phyloP scores from a whole-genome alignment of 2,113 vertebrate genomes.

The Osmerus mordax region DNA sequence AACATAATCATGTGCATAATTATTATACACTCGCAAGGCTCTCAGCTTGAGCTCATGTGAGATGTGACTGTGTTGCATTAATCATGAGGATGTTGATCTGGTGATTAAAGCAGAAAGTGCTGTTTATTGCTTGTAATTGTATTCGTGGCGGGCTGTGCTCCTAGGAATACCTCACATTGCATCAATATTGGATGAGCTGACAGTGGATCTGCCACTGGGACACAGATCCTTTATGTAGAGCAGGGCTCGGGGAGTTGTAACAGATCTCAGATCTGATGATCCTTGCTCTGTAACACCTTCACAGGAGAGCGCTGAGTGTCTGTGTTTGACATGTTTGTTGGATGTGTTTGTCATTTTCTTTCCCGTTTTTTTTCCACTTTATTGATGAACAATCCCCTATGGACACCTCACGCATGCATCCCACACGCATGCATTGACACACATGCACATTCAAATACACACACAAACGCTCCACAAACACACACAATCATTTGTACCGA shows the following conservation, averaged over 20 bases:
- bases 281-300: conserved; percentile 32
- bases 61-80: conserved; percentile 65
- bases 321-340: conserved; percentile 31
- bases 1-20: conserved; percentile 66
- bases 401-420: neutral
- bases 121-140: conserved; percentile 73
- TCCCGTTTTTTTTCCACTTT: conserved; percentile 36
- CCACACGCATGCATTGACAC: neutral
- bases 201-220: conserved; percentile 51
- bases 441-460: neutral
- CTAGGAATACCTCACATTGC: conserved; percentile 53
- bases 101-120: conserved; percentile 68
- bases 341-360: conserved; percentile 28
- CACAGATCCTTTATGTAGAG: conserved; percentile 49
- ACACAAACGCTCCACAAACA: neutral
- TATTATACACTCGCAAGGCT: conserved; percentile 46
- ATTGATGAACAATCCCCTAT: conserved; percentile 26
- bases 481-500: neutral
- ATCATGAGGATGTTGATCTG: conserved; percentile 67
- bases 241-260: conserved; percentile 43
- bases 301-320: conserved; percentile 42
- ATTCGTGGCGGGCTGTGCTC: conserved; percentile 64
- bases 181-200: conserved; percentile 68
- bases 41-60: conserved; percentile 65
- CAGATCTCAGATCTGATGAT: conserved; percentile 55